Base-by-base conservation (phyloP, 2,888 invertebrate genomes). In the Eupelmus urozonus region DNA sequence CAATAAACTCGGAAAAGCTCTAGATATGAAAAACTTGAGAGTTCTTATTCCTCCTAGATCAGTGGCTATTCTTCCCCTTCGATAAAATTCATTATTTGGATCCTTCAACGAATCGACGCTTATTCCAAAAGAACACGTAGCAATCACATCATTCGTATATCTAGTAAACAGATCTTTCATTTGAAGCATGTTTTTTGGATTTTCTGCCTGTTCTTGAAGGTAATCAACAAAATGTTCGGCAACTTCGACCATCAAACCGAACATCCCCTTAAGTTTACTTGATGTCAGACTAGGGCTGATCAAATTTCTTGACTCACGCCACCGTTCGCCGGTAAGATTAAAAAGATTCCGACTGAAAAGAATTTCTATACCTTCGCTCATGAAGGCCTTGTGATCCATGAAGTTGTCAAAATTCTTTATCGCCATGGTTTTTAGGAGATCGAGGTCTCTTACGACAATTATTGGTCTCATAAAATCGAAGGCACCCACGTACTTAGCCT, bases 241-340 rank as follows among this genome's bases (percentile, higher is more conserved):
- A 25, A 84, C 86, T 0, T 85, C 80, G 0, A 51, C 78, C 75
- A 92, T 91, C 55, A 91, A 87, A 0, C 90, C 90, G 82, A 91
- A 87, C 91, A 92, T 91, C 4, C 85, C 84, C 53, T 90, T 90
- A 91, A 92, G 92, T 85, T 92, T 92, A 63, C 91, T 91, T 5
- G 91, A 88, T 0, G 92, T 92, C 84, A 92, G 92, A 0, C 91
- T 91, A 1, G 92, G 92, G 59, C 91, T 91, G n/a, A 92, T 83
- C 0, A 91, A 90, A 0, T 88, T 87, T 20, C 92, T 85, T 90
- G 92, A 91, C 16, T 91, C 89, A 0, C 90, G 45, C 92, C 92
- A 92, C 85, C 82, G 89, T 0, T 91, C 89, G 23, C 91, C 92
- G 2, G 78, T 79, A 0, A 85, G 66, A 0, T 82, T 81, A 29